Evolutionary conservation across 64 coral and sea anemone species (phyloP).

Genomic region (Platygyra sinensis): DNA sequence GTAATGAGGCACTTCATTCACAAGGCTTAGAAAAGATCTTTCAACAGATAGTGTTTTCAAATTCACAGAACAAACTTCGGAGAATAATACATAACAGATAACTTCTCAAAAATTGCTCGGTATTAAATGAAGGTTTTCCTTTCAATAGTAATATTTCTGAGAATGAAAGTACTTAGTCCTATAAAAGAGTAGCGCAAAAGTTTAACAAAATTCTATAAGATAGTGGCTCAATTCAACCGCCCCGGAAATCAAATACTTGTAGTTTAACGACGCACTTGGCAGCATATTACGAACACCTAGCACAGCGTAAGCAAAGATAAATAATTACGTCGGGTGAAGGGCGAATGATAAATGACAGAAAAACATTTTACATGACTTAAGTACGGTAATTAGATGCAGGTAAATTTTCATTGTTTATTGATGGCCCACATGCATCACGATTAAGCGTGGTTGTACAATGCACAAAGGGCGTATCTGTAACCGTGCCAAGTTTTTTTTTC

Average conservation of each 20-base stretch:
- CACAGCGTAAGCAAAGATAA: neutral
- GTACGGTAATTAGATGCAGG: neutral
- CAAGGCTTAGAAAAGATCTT: neutral
- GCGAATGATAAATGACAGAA: neutral
- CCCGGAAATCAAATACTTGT: neutral
- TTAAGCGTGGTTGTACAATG: neutral
- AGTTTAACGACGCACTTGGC: neutral
- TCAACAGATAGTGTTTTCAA: neutral
- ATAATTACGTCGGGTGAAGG: neutral
- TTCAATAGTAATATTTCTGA: neutral
- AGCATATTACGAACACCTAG: neutral
- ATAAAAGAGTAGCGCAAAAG: neutral
- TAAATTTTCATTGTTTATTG: neutral
- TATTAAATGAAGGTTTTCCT: neutral
- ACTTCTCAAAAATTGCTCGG: neutral
- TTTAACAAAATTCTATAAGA: neutral
- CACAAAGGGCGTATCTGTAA: slow-evolving; percentile 23
- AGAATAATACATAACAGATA: neutral
- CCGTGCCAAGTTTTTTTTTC: slow-evolving; percentile 12
- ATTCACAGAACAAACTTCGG: neutral
- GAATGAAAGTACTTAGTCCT: neutral
- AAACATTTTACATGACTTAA: neutral
- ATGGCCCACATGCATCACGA: neutral
- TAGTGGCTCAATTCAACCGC: neutral
- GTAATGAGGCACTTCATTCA: neutral